Conservation (phyloP, 2,888 invertebrate genomes). For the Euzetes globulus region DNA sequence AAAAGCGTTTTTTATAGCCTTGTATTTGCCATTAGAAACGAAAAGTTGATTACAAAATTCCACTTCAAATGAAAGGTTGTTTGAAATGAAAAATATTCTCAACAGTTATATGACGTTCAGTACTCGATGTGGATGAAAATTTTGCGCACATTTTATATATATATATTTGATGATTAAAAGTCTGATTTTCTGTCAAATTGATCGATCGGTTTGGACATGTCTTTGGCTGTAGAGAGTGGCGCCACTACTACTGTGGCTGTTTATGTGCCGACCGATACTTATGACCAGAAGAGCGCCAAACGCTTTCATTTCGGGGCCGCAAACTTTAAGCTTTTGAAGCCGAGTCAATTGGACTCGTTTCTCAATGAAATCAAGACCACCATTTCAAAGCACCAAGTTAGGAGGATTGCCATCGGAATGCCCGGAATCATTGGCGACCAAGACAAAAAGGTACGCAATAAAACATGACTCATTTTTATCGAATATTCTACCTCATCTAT, state of each 20-base stretch:
- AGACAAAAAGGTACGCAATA: constrained; percentile 27
- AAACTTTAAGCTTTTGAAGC: constrained; percentile 31
- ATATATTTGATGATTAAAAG: background rate
- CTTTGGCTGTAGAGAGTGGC: constrained; percentile 33
- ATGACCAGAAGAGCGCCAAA: background rate
- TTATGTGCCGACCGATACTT: background rate
- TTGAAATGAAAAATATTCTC: background rate
- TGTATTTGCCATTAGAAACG: constrained; percentile 11
- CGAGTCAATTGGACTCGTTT: constrained; percentile 26
- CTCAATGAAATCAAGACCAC: constrained; percentile 20
- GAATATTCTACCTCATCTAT: no score
- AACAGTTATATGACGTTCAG: background rate
- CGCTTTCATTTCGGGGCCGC: constrained; percentile 32
- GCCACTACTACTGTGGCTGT: constrained; percentile 32
- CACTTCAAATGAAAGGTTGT: background rate
- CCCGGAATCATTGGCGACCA: constrained; percentile 26
- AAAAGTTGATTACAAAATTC: constrained; percentile 10
- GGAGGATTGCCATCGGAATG: constrained; percentile 29
- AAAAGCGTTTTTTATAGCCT: background rate
- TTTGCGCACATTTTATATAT: no score
- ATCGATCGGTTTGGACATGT: constrained; percentile 2
- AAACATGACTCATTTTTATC: no score
- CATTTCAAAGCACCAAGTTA: background rate
- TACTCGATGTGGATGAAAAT: no score
- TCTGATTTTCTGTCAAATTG: background rate